Evolutionary conservation across 1,140 invertebrate genomes (phyloP), one percentile per base, ranked within the genome.

Genomic region (Drosophila kurseongensis): DNA sequence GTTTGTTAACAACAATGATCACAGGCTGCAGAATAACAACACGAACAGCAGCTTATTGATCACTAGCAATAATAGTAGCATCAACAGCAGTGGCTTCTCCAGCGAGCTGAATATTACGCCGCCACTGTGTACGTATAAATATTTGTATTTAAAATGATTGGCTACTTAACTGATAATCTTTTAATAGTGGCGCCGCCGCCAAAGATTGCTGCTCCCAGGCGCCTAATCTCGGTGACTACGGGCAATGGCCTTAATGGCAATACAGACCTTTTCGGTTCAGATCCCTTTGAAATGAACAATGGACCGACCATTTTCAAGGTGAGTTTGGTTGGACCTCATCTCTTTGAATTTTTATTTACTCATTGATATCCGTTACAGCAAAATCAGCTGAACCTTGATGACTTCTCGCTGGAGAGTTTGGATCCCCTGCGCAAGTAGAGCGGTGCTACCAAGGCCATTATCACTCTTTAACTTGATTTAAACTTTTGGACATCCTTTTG

Each of bases 381-480:
- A 71, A 75, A 76, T 59, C 85, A 92, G 52, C 69, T 92, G 13
- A 91, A 90, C 48, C 77, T 96, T 67, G 96, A 97, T 90, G 96
- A 97, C 92, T 97, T 97, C 90, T 96, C 96, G n/a, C 89, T 97
- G 75, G 96, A 97, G 91, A 96, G 96, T 92, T 93, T 97, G 79
- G 97, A 97, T 94, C 97, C 96, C 44, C 93, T 97, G 61, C 93
- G 93, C 68, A 94, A 94, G 76, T 92, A 77, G 68, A 61, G 52
- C 44, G 80, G 85, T 90, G 85, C 84, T 89, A 89, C 67, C 41
- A 63, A 79, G 45, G 85, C 80, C 82, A 86, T 86, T 82, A 58
- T 56, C 63, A 73, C 68, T 51, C 61, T 61, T 66, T 41, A 65
- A 65, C 59, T 56, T 71, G 63, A 71, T 52, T 52, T 52, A 29